Percentiles rank a stretch among this genome's conserved stretches.
These are phyloP conservation scores for Scomberomorus guttatus DNA, from an alignment of 2,797 vertebrate genomes.

Conservation along the genomic window DNA sequence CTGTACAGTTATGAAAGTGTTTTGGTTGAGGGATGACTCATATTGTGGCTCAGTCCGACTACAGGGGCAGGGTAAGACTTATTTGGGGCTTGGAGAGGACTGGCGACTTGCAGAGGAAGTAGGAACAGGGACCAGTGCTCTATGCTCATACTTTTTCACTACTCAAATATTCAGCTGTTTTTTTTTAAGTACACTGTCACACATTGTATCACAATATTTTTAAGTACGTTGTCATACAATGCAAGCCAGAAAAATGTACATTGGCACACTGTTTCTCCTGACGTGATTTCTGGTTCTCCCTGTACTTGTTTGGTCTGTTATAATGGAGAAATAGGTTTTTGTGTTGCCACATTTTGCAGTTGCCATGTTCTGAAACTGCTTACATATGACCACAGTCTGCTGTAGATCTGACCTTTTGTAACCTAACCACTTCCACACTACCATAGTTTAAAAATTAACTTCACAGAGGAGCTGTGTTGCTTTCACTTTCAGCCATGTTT, in stretches of 20 bases:
- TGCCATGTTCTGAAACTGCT: too few species aligned
- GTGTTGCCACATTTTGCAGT: too few species aligned
- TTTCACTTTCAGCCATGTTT: background rate
- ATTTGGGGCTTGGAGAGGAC: conserved; percentile 25
- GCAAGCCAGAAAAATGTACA: too few species aligned
- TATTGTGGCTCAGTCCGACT: conserved; percentile 54
- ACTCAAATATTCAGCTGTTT: background rate
- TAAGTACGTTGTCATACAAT: background rate
- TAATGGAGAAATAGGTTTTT: too few species aligned
- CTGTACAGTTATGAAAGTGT: conserved; percentile 63
- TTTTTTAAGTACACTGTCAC: background rate
- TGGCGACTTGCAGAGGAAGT: conserved; percentile 6
- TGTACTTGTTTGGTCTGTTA: too few species aligned
- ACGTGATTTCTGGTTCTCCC: too few species aligned
- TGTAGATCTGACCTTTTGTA: too few species aligned
- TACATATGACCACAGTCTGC: too few species aligned
- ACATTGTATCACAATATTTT: background rate
- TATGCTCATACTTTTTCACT: background rate
- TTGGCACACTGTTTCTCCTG: too few species aligned
- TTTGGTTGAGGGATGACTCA: conserved; percentile 73
- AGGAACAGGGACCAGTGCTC: conserved; percentile 18
- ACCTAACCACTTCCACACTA: too few species aligned
- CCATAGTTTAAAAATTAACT: too few species aligned
- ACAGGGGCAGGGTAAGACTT: conserved; percentile 33
- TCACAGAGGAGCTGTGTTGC: background rate